phyloP scores from a whole-genome alignment of 2,797 vertebrate species.

The Paramormyrops hopkinsi region DNA sequence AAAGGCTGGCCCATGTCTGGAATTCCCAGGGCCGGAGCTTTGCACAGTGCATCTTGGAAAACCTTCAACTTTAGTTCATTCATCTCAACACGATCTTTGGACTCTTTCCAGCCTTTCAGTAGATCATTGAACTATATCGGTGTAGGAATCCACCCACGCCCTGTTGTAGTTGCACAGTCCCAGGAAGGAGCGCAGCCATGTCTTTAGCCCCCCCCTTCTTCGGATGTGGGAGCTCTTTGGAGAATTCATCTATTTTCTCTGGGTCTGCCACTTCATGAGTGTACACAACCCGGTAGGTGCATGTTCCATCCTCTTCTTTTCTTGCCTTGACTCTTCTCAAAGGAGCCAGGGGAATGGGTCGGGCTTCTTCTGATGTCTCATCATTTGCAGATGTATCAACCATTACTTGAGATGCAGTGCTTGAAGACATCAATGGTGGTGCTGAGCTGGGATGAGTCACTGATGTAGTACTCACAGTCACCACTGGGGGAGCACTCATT shows the following conservation, averaged over 20 bases:
- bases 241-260: not conserved
- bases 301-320: not conserved
- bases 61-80: not conserved
- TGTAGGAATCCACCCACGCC: not conserved
- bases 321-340: not conserved
- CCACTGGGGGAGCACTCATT: not conserved
- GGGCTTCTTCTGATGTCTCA: not conserved
- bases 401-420: not conserved
- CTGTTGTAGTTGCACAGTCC: not conserved
- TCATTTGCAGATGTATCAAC: not conserved
- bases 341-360: not conserved
- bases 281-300: not conserved
- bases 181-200: not conserved
- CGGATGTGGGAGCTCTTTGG: not conserved
- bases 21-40: too few relatives aligned
- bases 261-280: not conserved
- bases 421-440: not conserved
- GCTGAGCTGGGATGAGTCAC: not conserved
- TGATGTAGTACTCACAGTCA: not conserved
- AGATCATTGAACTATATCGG: too few relatives aligned
- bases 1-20: too few relatives aligned
- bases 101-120: not conserved
- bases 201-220: not conserved
- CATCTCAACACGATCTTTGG: not conserved
- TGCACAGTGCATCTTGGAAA: too few relatives aligned